A percentile compares a stretch with the other conserved stretches of the same genome.
phyloP scores from a whole-genome alignment of 2,888 invertebrate species.

The Drosophila mimetica region DNA sequence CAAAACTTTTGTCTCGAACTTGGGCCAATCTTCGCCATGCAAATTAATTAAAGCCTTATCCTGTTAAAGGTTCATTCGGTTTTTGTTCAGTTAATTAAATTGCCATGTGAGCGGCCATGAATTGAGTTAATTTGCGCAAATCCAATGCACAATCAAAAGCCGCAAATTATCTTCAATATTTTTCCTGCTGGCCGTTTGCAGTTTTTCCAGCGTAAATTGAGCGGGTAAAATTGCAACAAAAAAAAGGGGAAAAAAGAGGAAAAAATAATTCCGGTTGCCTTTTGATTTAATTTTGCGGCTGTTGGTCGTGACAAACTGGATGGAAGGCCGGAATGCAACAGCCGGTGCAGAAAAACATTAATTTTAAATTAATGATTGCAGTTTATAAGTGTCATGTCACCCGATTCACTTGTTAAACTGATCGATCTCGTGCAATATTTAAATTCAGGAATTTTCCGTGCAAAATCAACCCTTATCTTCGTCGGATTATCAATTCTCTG shows the following conservation, averaged over 20 bases:
- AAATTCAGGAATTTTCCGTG: neutral
- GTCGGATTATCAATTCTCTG: neutral
- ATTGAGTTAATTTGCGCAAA: conserved; percentile 71
- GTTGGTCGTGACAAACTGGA: conserved; percentile 49
- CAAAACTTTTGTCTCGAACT: conserved; percentile 26
- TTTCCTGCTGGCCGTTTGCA: conserved; percentile 27
- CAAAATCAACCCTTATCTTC: neutral
- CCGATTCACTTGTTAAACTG: neutral
- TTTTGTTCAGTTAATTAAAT: conserved; percentile 58
- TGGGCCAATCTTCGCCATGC: conserved; percentile 21
- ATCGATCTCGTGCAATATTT: neutral
- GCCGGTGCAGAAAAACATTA: conserved; percentile 20
- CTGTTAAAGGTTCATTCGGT: conserved; percentile 16
- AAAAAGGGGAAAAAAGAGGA: conserved; percentile 6
- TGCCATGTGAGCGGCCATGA: conserved; percentile 46
- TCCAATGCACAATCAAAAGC: conserved; percentile 47
- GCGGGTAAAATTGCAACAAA: conserved; percentile 27
- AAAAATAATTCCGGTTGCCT: conserved; percentile 38
- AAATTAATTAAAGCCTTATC: conserved; percentile 24
- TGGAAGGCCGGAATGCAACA: conserved; percentile 22
- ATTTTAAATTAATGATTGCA: conserved; percentile 64
- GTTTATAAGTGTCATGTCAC: conserved; percentile 25
- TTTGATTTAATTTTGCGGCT: conserved; percentile 72
- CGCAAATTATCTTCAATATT: conserved; percentile 61
- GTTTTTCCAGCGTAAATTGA: conserved; percentile 45